Percentiles rank a stretch among this genome's conserved stretches.
Evolutionary conservation across 2,113 vertebrate species (phyloP).

Genomic region (Hippocampus comes): DNA sequence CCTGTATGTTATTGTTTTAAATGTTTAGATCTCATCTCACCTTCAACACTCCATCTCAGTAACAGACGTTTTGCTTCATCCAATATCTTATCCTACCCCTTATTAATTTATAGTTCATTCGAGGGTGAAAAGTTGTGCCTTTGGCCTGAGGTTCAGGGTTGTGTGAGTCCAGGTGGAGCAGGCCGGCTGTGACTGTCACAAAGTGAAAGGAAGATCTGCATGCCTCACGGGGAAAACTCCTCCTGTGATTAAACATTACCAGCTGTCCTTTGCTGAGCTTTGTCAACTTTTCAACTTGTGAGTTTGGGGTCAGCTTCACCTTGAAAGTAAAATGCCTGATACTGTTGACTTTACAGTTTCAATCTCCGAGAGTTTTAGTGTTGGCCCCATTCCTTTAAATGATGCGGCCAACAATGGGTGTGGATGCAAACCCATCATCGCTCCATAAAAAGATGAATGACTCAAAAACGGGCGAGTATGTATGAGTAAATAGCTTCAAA

Average conservation of each 20-base stretch:
- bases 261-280: slow-evolving; percentile 1
- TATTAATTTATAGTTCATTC: neutral
- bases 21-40: neutral
- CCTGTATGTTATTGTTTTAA: neutral
- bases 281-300: slow-evolving; percentile 1
- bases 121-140: neutral
- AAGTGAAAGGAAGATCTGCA: slow-evolving; percentile 7
- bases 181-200: slow-evolving; percentile 8
- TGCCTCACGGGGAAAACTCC: slow-evolving; percentile 7
- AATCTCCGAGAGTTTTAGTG: neutral
- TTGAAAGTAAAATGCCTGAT: neutral
- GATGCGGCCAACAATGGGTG: neutral
- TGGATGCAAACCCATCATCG: neutral
- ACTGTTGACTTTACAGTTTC: neutral
- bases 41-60: neutral
- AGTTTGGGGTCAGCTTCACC: neutral
- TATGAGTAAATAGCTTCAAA: too few relatives aligned
- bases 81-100: neutral
- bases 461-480: too few relatives aligned
- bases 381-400: neutral
- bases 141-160: neutral
- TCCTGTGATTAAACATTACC: slow-evolving; percentile 10
- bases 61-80: slow-evolving; percentile 3
- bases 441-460: neutral
- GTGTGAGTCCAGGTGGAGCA: slow-evolving; percentile 3